phyloP scores from a whole-genome alignment of 2,113 vertebrate genomes.

The Dolichotis patagonum region DNA sequence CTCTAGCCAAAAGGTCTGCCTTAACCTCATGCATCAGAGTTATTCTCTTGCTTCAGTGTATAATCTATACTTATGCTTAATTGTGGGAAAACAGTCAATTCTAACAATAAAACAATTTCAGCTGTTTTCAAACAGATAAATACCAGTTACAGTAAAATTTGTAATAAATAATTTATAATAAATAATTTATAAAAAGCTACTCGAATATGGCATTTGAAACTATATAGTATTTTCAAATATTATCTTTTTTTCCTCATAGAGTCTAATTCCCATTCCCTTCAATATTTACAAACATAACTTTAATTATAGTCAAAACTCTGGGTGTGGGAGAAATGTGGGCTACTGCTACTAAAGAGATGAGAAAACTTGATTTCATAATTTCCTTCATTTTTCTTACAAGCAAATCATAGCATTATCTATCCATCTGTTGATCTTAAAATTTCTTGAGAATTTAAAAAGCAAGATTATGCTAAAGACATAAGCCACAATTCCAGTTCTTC shows the following conservation, averaged over 20 bases:
- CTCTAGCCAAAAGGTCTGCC: not conserved
- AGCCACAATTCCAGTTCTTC: not conserved
- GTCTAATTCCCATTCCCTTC: not conserved
- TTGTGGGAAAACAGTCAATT: not conserved
- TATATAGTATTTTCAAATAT: slow-evolving; percentile 36
- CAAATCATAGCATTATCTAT: not conserved
- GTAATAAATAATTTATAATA: slow-evolving; percentile 23
- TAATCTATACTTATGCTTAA: not conserved
- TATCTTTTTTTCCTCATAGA: not conserved
- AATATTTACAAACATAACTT: slow-evolving; percentile 1
- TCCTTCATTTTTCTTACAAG: slow-evolving; percentile 25
- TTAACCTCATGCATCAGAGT: slow-evolving; percentile 5
- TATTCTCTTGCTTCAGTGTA: slow-evolving; percentile 45
- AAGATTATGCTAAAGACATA: slow-evolving; percentile 44
- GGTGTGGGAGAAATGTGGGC: not conserved
- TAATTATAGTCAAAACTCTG: not conserved
- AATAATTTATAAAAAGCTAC: slow-evolving; percentile 40
- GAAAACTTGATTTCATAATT: slow-evolving; percentile 18
- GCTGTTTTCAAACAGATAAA: slow-evolving; percentile 42
- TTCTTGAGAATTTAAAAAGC: slow-evolving; percentile 28
- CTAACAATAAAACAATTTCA: slow-evolving; percentile 49
- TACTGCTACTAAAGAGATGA: not conserved
- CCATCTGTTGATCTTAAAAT: slow-evolving; percentile 32
- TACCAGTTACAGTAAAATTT: not conserved
- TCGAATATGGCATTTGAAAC: not conserved